Base-by-base conservation (phyloP, 1,140 invertebrate genomes). In the Grapholita molesta region DNA sequence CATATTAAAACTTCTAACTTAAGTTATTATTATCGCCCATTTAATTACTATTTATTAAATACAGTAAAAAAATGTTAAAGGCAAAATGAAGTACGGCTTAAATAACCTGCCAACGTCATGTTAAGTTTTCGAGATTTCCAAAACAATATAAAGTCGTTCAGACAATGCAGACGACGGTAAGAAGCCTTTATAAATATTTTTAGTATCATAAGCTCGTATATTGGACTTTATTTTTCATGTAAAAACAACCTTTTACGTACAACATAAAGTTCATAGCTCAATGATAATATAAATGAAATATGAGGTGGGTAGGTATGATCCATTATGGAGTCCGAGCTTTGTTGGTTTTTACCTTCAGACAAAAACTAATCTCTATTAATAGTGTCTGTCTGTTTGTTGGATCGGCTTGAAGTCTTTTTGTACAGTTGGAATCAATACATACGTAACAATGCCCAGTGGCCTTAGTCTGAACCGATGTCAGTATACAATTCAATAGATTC, bases 341-440 rank as follows among this genome's bases (percentile, higher is more conserved):
- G 55, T 18, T 30, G n/a, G n/a, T 61, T 61, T 57, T 30, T 61
- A 30, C n/a, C 55, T 25, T 12, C 24, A 28, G 24, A 61, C n/a
- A 61, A 61, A 61, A 61, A 28, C 55, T 1, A 61, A 61, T 61
- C 25, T 61, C 25, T 18, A 61, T 30, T 55, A 55, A 55, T 55
- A 55, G 53, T 25, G 53, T 61, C 12, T 30, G 55, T 61, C 55
- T 61, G 55, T 61, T 15, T 55, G 52, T 55, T 6, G 55, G 24
- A 30, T 61, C n/a, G 12, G 12, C 12, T 30, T 3, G 15, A 28
- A 61, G 25, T n/a, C 25, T 28, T 61, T 61, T 61, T 30, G 9
- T 55, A 28, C 25, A 55, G n/a, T 9, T 24, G 28, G 53, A 55
- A 55, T 55, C 53, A 55, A 55, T 55, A 55, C 53, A 25, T 25